phyloP scores from a whole-genome alignment of 2,888 invertebrate genomes.

The Cheilosia variabilis region DNA sequence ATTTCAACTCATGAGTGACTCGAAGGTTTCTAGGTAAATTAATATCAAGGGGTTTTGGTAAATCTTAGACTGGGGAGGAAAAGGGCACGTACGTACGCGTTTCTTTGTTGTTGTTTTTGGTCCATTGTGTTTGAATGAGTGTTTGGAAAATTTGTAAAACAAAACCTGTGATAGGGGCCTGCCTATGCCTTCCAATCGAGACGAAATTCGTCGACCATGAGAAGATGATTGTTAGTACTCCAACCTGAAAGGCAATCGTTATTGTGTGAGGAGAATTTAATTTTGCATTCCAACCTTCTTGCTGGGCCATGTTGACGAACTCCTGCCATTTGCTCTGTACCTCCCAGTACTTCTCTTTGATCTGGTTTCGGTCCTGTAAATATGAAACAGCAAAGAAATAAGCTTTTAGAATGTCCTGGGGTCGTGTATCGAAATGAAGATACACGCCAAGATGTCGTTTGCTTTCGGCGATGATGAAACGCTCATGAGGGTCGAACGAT shows the following conservation, averaged over 20 bases:
- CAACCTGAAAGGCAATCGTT: conserved; percentile 84
- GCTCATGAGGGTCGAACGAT: conserved; percentile 83
- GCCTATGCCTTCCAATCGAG: conserved; percentile 83
- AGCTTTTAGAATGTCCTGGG: conserved; percentile 83
- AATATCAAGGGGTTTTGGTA: conserved; percentile 43
- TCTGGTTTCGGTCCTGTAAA: conserved; percentile 83
- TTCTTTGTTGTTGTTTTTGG: conserved; percentile 58
- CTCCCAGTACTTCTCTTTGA: conserved; percentile 84
- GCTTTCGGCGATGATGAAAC: conserved; percentile 83
- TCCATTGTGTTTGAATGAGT: conserved; percentile 59
- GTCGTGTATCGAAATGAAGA: conserved; percentile 83
- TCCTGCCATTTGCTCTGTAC: conserved; percentile 85
- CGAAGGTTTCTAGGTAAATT: conserved; percentile 42
- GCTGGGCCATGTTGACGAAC: conserved; percentile 82
- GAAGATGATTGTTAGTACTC: conserved; percentile 85
- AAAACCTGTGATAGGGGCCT: conserved; percentile 1
- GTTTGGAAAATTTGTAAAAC: conserved; percentile 28
- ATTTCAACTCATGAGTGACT: conserved; percentile 42
- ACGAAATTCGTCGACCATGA: conserved; percentile 87
- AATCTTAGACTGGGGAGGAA: conserved; percentile 17
- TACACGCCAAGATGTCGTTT: conserved; percentile 82
- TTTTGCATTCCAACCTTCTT: conserved; percentile 81
- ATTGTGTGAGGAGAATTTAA: background rate
- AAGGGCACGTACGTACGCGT: conserved; percentile 65
- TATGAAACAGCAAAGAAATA: conserved; percentile 84